Evolutionary conservation across 2,797 vertebrate species (phyloP).

Genomic region (Cetoscarus ocellatus): DNA sequence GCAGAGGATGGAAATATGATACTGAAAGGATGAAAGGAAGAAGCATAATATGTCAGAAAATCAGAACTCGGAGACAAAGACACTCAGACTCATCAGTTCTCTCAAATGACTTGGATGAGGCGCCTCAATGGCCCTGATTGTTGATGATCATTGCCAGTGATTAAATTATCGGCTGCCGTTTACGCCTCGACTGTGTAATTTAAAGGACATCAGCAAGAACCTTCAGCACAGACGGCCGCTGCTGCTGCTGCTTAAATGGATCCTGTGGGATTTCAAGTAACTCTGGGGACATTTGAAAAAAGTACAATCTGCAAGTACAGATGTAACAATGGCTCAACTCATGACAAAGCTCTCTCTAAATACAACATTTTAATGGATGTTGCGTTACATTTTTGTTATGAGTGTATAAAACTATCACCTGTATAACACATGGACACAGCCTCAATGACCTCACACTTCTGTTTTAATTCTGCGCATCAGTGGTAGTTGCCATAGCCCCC

Average conservation of each 20-base stretch:
- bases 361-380: too few species aligned
- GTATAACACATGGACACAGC: too few species aligned
- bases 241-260: constrained; percentile 22
- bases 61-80: constrained; percentile 3
- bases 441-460: too few species aligned
- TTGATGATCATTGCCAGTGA: constrained; percentile 52
- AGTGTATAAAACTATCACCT: too few species aligned
- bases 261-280: constrained; percentile 33
- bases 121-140: constrained; percentile 39
- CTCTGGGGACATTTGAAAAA: constrained; percentile 25
- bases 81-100: constrained; percentile 40
- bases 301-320: not conserved
- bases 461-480: too few species aligned
- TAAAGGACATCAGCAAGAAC: constrained; percentile 34
- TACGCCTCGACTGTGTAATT: constrained; percentile 37
- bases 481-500: too few species aligned
- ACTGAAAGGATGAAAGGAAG: not conserved
- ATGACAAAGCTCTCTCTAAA: not conserved
- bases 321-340: constrained; percentile 3
- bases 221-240: constrained; percentile 13
- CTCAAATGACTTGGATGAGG: constrained; percentile 44
- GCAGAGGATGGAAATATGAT: constrained; percentile 7
- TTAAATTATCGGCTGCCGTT: constrained; percentile 56
- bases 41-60: too few species aligned
- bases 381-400: too few species aligned